Conservation (phyloP, 1,140 invertebrate species). For the Acyrthosiphon pisum region DNA sequence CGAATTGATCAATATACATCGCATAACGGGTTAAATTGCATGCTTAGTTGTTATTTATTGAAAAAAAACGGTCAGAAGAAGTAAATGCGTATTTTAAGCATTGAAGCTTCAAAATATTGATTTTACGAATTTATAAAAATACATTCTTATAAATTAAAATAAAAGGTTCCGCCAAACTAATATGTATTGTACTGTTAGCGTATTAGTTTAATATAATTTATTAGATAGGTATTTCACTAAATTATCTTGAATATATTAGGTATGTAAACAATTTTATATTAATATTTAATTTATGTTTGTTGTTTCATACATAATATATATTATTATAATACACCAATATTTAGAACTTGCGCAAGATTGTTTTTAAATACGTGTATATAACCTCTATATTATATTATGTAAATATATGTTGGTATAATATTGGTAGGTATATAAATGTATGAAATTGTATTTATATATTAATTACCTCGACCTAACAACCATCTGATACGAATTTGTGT, state of each 20-base stretch:
- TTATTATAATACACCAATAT: background rate
- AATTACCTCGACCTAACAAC: background rate
- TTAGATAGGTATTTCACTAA: background rate
- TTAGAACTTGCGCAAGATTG: background rate
- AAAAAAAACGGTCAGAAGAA: background rate
- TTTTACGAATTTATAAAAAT: background rate
- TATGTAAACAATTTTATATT: background rate
- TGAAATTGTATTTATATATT: background rate
- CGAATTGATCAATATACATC: background rate
- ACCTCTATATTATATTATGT: background rate
- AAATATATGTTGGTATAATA: background rate
- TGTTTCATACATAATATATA: background rate
- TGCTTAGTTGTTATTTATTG: background rate
- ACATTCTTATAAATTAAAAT: background rate
- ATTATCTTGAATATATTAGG: background rate
- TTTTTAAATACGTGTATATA: background rate
- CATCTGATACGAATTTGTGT: background rate
- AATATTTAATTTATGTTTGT: background rate
- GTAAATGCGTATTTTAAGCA: background rate
- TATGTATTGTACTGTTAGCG: background rate
- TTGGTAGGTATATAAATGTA: background rate
- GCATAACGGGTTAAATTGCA: background rate
- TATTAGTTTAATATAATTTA: background rate
- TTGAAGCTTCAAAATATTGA: background rate
- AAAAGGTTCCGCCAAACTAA: background rate